phyloP scores from a whole-genome alignment of 2,113 vertebrate genomes.

The Lucifuga dentata region DNA sequence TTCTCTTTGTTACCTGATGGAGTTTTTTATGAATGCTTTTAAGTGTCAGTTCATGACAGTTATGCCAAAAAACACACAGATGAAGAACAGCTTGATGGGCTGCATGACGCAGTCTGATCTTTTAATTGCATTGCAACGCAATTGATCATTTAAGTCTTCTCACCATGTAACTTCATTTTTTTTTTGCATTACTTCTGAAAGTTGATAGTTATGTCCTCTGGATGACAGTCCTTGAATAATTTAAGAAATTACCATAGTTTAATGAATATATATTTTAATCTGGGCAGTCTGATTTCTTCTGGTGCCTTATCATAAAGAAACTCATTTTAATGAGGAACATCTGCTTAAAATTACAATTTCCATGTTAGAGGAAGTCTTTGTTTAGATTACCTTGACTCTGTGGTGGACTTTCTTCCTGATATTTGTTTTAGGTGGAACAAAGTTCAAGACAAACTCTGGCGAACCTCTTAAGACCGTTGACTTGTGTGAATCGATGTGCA shows the following conservation, averaged over 20 bases:
- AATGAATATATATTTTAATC: conserved; percentile 35
- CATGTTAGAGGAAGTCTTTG: too few relatives aligned
- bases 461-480: too few relatives aligned
- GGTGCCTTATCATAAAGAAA: neutral
- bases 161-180: conserved; percentile 14
- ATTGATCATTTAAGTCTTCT: conserved; percentile 43
- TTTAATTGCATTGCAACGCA: conserved; percentile 51
- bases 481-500: too few relatives aligned
- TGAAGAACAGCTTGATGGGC: conserved; percentile 1
- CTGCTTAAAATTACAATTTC: neutral
- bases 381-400: too few relatives aligned
- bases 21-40: conserved; percentile 13
- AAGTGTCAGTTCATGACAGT: conserved; percentile 26
- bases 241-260: conserved; percentile 4
- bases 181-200: conserved; percentile 12
- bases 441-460: too few relatives aligned
- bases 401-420: too few relatives aligned
- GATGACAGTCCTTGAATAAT: neutral
- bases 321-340: conserved; percentile 4
- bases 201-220: conserved; percentile 3
- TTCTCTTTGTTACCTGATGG: conserved; percentile 6
- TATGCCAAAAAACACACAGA: conserved; percentile 1
- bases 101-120: conserved; percentile 15
- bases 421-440: too few relatives aligned
- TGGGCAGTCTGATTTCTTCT: conserved; percentile 8